A percentile compares a stretch with the other conserved stretches of the same genome.
Conservation (phyloP, 2,113 vertebrate genomes). For the Scortum barcoo region DNA sequence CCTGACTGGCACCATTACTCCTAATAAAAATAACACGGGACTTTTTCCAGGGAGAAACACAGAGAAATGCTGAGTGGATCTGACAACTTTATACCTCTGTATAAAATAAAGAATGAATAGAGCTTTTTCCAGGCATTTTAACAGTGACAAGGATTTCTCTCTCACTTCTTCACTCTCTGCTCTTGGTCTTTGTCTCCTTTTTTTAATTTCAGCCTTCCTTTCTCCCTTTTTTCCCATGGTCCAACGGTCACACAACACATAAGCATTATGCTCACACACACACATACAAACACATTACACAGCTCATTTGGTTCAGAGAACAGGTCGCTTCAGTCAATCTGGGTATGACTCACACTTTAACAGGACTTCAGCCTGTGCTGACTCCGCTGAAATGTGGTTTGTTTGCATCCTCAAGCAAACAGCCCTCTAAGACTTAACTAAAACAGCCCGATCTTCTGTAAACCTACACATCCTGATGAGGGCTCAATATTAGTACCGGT, state of each 20-base stretch:
- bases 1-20: conserved; percentile 61
- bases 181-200: conserved; percentile 12
- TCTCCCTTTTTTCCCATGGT: background rate
- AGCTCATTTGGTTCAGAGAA: conserved; percentile 64
- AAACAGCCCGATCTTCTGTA: conserved; percentile 11
- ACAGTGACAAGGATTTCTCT: conserved; percentile 23
- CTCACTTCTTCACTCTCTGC: conserved; percentile 7
- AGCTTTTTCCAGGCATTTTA: conserved; percentile 44
- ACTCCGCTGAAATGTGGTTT: conserved; percentile 29
- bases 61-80: conserved; percentile 62
- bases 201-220: conserved; percentile 6
- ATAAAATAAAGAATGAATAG: conserved; percentile 59
- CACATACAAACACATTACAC: conserved; percentile 50
- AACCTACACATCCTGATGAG: conserved; percentile 9
- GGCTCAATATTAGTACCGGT: background rate
- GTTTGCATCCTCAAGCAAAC: conserved; percentile 34
- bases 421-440: conserved; percentile 20
- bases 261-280: conserved; percentile 37
- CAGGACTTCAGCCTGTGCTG: conserved; percentile 54
- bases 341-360: conserved; percentile 63
- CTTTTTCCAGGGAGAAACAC: conserved; percentile 54
- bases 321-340: conserved; percentile 57
- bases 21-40: conserved; percentile 63
- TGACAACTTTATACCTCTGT: conserved; percentile 65
- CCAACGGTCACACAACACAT: conserved; percentile 23